phyloP scores from a whole-genome alignment of 2,797 vertebrate species.

The Netta rufina region DNA sequence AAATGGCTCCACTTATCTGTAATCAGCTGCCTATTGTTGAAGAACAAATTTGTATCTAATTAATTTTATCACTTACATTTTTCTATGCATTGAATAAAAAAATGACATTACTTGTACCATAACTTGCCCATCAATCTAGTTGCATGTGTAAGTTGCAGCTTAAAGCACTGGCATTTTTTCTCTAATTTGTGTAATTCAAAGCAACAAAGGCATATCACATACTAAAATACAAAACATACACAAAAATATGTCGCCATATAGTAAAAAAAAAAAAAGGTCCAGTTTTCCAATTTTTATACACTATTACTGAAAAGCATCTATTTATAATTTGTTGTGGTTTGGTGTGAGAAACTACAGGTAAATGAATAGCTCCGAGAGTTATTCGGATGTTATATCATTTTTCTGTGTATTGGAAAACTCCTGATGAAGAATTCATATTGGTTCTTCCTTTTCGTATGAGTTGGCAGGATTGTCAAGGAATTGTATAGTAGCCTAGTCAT shows the following conservation, averaged over 20 bases:
- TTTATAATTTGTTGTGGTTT: neutral
- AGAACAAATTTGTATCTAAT: neutral
- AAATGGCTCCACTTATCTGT: neutral
- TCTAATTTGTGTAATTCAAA: neutral
- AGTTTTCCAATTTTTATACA: neutral
- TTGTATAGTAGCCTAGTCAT: neutral
- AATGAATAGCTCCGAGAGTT: neutral
- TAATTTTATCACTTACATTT: neutral
- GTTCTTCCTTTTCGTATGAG: neutral
- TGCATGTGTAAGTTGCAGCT: neutral
- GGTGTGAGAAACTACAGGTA: neutral
- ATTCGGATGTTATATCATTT: neutral
- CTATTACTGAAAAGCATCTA: neutral
- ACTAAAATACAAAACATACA: neutral
- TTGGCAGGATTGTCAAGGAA: neutral
- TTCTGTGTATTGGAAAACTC: neutral
- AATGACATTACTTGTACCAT: neutral
- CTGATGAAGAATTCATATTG: neutral
- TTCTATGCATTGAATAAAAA: neutral
- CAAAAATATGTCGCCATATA: neutral
- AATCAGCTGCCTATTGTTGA: conserved; percentile 10
- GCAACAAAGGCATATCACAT: neutral
- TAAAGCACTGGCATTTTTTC: neutral
- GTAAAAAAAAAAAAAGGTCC: neutral
- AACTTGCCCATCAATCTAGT: neutral